Evolutionary conservation across 2,113 vertebrate genomes (phyloP).

Genomic region (Aramus guarauna): DNA sequence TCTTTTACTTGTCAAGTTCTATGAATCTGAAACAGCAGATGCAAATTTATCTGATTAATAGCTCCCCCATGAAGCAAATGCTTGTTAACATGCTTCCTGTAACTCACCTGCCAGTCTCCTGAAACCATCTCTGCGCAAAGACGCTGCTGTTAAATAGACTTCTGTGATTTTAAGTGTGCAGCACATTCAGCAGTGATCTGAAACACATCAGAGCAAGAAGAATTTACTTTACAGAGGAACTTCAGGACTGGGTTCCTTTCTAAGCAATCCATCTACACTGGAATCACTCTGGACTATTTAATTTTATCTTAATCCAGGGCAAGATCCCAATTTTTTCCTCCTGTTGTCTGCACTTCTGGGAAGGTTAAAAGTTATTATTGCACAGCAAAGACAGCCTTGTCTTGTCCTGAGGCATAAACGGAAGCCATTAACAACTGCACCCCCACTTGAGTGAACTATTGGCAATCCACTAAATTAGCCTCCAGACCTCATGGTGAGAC

Average conservation of each 20-base stretch:
- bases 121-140: not conserved
- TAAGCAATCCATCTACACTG: not conserved
- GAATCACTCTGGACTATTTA: not conserved
- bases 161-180: not conserved
- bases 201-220: not conserved
- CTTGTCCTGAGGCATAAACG: not conserved
- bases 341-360: not conserved
- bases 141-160: not conserved
- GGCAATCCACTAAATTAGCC: not conserved
- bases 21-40: not conserved
- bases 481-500: not conserved
- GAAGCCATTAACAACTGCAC: not conserved
- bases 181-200: not conserved
- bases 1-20: not conserved
- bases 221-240: not conserved
- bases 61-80: not conserved
- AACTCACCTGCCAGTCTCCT: not conserved
- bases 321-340: not conserved
- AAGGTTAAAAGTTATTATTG: not conserved
- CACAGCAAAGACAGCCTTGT: not conserved
- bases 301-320: not conserved
- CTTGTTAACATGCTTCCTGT: rapidly evolving
- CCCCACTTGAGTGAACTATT: not conserved
- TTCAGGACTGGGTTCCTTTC: not conserved
- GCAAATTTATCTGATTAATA: not conserved